Percentiles rank a stretch among this genome's conserved stretches.
Conservation (phyloP, 1,140 invertebrate genomes). For the Drosophila repletoides region DNA sequence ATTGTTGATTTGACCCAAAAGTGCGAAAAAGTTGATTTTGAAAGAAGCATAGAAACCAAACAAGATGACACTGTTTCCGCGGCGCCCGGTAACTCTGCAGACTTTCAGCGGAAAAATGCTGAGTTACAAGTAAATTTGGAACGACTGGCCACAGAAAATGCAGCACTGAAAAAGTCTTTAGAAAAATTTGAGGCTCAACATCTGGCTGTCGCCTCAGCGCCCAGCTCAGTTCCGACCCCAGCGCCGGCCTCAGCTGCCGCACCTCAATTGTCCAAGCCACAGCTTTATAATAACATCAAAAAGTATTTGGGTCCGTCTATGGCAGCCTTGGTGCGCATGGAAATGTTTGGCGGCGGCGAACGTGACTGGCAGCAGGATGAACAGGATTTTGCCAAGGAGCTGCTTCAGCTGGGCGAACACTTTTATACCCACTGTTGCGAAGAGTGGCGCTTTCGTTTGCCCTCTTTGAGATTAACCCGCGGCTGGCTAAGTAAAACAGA, state of each 20-base stretch:
- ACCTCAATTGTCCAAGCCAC: conserved; percentile 53
- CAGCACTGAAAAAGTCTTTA: conserved; percentile 3
- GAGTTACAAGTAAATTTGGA: conserved; percentile 22
- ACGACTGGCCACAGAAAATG: conserved; percentile 19
- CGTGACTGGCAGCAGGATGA: conserved; percentile 74
- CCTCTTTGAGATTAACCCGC: conserved; percentile 46
- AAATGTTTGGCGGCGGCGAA: conserved; percentile 70
- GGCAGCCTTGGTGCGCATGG: conserved; percentile 70
- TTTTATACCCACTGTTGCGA: conserved; percentile 65
- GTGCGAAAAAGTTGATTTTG: background rate
- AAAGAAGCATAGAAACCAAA: background rate
- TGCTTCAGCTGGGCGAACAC: conserved; percentile 63
- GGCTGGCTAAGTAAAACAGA: conserved; percentile 35
- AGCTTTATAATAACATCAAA: conserved; percentile 73
- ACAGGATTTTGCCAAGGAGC: conserved; percentile 53
- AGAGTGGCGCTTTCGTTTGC: conserved; percentile 75
- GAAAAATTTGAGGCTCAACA: conserved; percentile 5
- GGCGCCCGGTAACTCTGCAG: background rate
- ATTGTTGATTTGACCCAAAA: background rate
- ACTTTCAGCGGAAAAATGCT: conserved; percentile 15
- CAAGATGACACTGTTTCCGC: background rate
- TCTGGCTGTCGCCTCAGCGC: background rate
- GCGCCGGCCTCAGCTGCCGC: too few species aligned
- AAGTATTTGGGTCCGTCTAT: conserved; percentile 71
- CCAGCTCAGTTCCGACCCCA: background rate